Conservation (phyloP, 2,113 vertebrate genomes). For the Carlito syrichta region DNA sequence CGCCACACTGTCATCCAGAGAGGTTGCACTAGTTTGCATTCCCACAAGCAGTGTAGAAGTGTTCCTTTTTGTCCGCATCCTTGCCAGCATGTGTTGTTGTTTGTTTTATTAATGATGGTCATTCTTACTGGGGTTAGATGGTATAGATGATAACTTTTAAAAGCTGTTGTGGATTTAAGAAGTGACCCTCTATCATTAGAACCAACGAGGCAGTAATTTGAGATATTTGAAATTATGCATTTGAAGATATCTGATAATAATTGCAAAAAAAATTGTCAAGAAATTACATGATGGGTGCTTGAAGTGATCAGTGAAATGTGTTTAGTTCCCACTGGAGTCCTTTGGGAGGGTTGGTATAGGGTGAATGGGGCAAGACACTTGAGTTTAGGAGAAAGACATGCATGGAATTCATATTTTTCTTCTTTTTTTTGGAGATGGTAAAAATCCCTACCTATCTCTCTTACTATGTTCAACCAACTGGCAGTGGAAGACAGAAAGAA, state of each 20-base stretch:
- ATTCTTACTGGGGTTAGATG: too few relatives aligned
- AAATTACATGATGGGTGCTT: background rate
- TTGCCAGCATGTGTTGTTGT: too few relatives aligned
- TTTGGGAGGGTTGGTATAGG: background rate
- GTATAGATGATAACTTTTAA: background rate
- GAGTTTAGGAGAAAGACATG: background rate
- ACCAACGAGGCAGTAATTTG: background rate
- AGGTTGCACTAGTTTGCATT: too few relatives aligned
- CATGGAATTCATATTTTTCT: background rate
- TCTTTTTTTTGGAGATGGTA: background rate
- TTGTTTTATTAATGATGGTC: too few relatives aligned
- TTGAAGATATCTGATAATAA: background rate
- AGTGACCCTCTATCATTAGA: background rate
- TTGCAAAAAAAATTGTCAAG: background rate
- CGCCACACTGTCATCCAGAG: too few relatives aligned
- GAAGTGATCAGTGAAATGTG: background rate
- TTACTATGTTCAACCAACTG: background rate
- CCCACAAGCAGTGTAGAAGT: too few relatives aligned
- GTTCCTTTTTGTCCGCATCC: too few relatives aligned
- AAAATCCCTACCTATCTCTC: background rate
- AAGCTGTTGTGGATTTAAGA: constrained; percentile 18
- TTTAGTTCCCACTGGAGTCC: background rate
- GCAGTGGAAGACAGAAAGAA: background rate
- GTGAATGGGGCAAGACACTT: background rate
- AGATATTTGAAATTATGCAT: background rate